These are phyloP conservation scores for Chaenodraco wilsoni DNA, from an alignment of 2,797 vertebrate genomes.

Conservation along the genomic window DNA sequence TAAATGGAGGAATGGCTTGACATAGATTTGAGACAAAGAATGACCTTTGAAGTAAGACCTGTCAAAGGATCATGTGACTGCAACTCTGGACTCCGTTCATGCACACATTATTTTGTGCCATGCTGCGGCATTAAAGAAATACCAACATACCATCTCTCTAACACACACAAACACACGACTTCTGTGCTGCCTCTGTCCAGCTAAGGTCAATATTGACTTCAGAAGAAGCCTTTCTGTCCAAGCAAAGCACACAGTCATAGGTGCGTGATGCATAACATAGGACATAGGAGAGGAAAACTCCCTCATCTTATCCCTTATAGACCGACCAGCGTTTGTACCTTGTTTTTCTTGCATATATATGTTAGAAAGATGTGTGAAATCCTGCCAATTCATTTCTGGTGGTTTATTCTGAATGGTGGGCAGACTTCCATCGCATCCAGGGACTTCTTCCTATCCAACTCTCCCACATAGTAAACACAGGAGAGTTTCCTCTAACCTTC, in stretches of 20 bases:
- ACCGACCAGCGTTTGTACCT: conserved; percentile 24
- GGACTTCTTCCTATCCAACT: conserved; percentile 47
- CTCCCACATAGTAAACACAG: conserved; percentile 60
- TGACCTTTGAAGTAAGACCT: conserved; percentile 26
- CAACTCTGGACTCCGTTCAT: conserved; percentile 17
- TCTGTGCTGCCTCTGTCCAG: conserved; percentile 38
- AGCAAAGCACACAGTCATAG: conserved; percentile 51
- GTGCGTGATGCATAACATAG: conserved; percentile 40
- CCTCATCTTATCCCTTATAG: conserved; percentile 44
- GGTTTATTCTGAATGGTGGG: conserved; percentile 40
- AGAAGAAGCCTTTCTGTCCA: conserved; percentile 50
- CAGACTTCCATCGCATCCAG: conserved; percentile 56
- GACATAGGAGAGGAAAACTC: conserved; percentile 38
- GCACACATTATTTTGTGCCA: conserved; percentile 36
- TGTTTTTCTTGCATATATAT: conserved; percentile 47
- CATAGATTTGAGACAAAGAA: conserved; percentile 20
- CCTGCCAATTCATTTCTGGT: conserved; percentile 43
- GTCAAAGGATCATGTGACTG: not conserved
- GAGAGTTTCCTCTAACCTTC: conserved; percentile 50
- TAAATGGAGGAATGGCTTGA: conserved; percentile 9
- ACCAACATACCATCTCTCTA: conserved; percentile 56
- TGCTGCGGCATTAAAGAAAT: conserved; percentile 43
- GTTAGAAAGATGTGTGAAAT: conserved; percentile 38
- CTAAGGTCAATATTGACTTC: conserved; percentile 79
- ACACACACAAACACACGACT: conserved; percentile 1